Evolutionary conservation across 2,888 invertebrate genomes (phyloP), one percentile per base, ranked within the genome.

Genomic region (Cosmia trapezina): DNA sequence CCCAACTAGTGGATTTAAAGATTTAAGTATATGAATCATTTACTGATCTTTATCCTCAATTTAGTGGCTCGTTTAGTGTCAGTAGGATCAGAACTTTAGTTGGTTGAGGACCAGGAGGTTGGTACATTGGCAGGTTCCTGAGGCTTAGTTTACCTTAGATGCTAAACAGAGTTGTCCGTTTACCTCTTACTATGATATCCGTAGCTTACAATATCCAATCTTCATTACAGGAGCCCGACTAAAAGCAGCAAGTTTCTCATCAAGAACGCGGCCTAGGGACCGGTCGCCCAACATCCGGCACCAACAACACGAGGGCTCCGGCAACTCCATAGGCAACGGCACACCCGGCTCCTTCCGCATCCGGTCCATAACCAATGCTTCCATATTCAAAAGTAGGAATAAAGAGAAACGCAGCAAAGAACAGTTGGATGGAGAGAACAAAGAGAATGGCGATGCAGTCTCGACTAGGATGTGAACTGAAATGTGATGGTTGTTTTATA

Each of bases 201-300:
- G 1, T 60, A 19, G 1, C 49, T 61, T 41, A 45, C 9, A 7
- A 41, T 7, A 17, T 49, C 12, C 7, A 59, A 78, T 19, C 9
- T 80, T 9, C 5, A n/a, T 61, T 76, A 57, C 85, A 85, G 90
- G 93, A 9, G 94, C 94, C 0, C 83, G 94, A 43, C 84, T 94
- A 28, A 93, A 95, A 83, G 94, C 95, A 4, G 93, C 94, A 37
- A 94, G 94, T 82, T 95, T 95, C 86, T 94, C 95, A 2, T 93
- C 92, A 83, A 89, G 93, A 9, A 89, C 92, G 5, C 85, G 94
- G 11, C 94, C 94, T 0, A 83, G 92, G 8, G 94, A 94, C 45
- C 89, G 91, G 5, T 93, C 95, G 0, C 94, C 95, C 2, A 92
- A 92, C 78, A 87, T 92, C 56, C 85, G 82, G 56, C 91, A 93